These are phyloP conservation scores for Anguilla megastoma DNA, from an alignment of 2,797 vertebrate species.

Conservation along the genomic window DNA sequence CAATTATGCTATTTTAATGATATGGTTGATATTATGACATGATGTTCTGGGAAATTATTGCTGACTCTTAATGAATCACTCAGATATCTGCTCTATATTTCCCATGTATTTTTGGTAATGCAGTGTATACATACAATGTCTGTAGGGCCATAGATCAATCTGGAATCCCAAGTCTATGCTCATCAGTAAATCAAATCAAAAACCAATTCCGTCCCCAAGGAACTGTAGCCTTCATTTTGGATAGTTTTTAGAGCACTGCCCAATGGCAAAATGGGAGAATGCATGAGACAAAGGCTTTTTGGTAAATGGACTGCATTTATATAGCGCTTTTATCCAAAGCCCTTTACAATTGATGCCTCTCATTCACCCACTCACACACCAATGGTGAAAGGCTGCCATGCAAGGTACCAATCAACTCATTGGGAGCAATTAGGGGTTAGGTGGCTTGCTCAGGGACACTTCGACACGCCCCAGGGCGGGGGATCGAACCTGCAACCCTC, in stretches of 20 bases:
- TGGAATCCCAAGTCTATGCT: neutral
- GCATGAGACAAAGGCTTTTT: neutral
- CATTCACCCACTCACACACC: too few relatives aligned
- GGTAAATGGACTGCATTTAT: too few relatives aligned
- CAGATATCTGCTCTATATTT: neutral
- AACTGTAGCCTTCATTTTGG: neutral
- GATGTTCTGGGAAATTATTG: neutral
- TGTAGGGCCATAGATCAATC: neutral
- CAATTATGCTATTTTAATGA: neutral
- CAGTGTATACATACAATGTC: neutral
- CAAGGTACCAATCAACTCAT: too few relatives aligned
- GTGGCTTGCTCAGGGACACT: too few relatives aligned
- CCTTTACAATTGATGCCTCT: too few relatives aligned
- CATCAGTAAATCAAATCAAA: conserved; percentile 2
- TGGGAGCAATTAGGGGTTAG: too few relatives aligned
- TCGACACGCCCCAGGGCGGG: too few relatives aligned
- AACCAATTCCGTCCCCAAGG: neutral
- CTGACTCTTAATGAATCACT: neutral
- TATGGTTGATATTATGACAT: neutral
- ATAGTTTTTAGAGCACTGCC: neutral
- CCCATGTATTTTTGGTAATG: neutral
- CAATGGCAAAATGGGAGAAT: neutral
- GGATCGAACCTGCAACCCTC: too few relatives aligned
- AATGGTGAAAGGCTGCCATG: too few relatives aligned
- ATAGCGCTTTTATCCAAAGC: too few relatives aligned